Base-by-base conservation (phyloP, 2,888 invertebrate species). In the Platycheirus albimanus region DNA sequence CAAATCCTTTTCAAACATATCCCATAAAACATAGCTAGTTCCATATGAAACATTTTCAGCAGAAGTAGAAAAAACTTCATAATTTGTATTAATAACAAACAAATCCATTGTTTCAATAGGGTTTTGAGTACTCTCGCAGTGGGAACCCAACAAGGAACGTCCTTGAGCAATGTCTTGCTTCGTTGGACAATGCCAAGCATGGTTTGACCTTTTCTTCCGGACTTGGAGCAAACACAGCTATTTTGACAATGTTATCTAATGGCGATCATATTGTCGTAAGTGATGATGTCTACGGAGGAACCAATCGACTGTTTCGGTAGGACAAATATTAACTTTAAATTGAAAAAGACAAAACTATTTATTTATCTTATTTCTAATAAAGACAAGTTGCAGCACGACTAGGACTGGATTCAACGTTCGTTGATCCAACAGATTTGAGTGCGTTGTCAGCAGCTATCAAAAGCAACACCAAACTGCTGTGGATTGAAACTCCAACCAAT, bases 401-500 rank as follows among this genome's bases (percentile, higher is more conserved):
- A 88, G 96, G 96, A 2, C 92, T 99, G 19, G 92, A 94, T 86
- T 92, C 94, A 10, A 93, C 94, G 6, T 96, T 97, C 89, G 94
- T 95, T 15, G 97, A 99, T 90, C 93, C 95, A 74, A 95, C 95
- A 0, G 91, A 95, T 86, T 86, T 93, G 6, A 92, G 93, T 15
- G 93, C 93, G 74, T 89, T 99, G 15, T 92, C 93, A 85, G 92
- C 93, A 45, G 94, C 95, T 1, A 92, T 99, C 81, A 93, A 93
- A 90, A 92, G 94, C 10, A 97, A 96, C 87, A 99, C 98, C 3
- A 98, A 96, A 93, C 91, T 96, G 90, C 92, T 99, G 43, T 99
- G 99, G 98, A 90, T 98, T 80, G 99, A 99, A 91, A 95, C 96
- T 0, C 99, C 99, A 0, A 98, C 99, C n/a, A 99, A 99, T 92